Evolutionary conservation across 2,888 invertebrate species (phyloP), one percentile per base, ranked within the genome.

Genomic region (Eremobia ochroleuca): DNA sequence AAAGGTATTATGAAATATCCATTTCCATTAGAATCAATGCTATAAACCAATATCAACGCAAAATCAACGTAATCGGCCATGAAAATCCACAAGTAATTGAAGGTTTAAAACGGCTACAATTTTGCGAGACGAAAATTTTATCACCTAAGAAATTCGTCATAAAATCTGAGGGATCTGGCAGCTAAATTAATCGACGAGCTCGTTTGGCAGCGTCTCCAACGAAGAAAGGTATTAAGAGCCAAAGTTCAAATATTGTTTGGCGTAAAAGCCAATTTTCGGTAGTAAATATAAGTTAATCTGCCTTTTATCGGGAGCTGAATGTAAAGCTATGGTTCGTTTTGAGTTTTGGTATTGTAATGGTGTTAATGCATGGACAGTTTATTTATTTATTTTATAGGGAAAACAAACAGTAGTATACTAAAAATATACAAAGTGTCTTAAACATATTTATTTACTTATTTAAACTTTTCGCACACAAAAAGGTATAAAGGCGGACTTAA

Each of bases 91-190:
- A 79, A 87, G 70, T 87, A 84, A 91, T 90, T 87, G 88, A 86
- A 83, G 85, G 80, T 87, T 87, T 87, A 85, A 87, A 86, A 84
- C 85, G 82, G 84, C 85, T 87, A 88, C 82, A 89, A 89, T 87
- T 87, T 88, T 85, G 85, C 79, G 75, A 82, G 77, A 81, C 83
- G 86, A 75, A 79, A 87, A 88, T 90, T 90, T 90, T 89, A 91
- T 89, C 85, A 89, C 88, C 88, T 87, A 73, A 87, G 83, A 90
- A 90, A 89, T 87, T 85, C 77, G 85, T 86, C 87, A 88, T 89
- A 88, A 90, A 90, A 91, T 90, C 87, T 83, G 81, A 79, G 76
- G 73, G 75, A 77, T 79, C 81, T 82, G 79, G 82, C 87, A 83
- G 74, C 82, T 81, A 89, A 89, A 88, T 89, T 88, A 90, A 91